Base-by-base conservation (phyloP, 1,140 invertebrate species). In the Saxidomus purpurata region DNA sequence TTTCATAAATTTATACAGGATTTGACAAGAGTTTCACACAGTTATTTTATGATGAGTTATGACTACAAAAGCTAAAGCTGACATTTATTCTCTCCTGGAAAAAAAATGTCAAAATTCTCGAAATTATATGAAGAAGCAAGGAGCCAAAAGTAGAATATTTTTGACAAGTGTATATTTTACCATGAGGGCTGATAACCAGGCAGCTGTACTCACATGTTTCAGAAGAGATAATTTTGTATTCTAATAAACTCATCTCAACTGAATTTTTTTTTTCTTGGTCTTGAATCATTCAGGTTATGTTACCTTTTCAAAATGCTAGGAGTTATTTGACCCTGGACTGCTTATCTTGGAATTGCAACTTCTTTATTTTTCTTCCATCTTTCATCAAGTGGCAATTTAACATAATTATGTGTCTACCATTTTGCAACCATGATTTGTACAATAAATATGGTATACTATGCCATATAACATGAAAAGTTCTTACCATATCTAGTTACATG, bases 61-160 rank as follows among this genome's bases (percentile, higher is more conserved):
- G 22, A 38, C 67, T 22, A 15, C 8, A 8, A 40, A 19, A 17
- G 34, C 34, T 38, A 71, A 71, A 38, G 67, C 19, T 71, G 67
- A 71, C 36, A 71, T 71, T 38, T 31, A 36, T 36, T 38, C 38
- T 71, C 67, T 71, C 67, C n/a, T 0, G 67, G 67, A 34, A 71
- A 71, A 38, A 38, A 71, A 38, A 38, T 71, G 67, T 71, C 67
- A 71, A 71, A n/a, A 71, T 71, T 71, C 67, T 71, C 34, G 1
- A 38, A 71, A 63, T 63, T 28, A 40, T 71, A 71, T 71, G 67
- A 71, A 38, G 67, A 71, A 36, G 13, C 22, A 13, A n/a, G 67
- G 67, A 71, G 67, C 67, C 67, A 38, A 71, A 71, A 71, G 13
- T 13, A 71, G 67, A 71, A 17, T 71, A 71, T 71, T 71, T n/a